A percentile compares a stretch with the other conserved stretches of the same genome.
These are phyloP conservation scores for Hippopotamyrus pictus DNA, from an alignment of 2,797 vertebrate genomes.

Conservation along the genomic window DNA sequence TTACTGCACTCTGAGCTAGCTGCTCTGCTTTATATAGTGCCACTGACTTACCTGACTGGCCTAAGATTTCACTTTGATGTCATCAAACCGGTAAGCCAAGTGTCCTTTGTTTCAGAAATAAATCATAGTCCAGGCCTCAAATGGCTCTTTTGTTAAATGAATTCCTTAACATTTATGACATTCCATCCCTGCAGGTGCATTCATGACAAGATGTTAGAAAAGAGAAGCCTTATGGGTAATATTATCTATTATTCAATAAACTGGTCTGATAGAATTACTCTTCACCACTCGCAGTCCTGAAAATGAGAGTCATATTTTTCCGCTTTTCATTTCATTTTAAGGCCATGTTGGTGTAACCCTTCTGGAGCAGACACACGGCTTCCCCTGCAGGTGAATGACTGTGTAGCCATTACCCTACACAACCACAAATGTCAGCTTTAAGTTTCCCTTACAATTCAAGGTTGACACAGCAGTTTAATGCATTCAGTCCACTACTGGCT, in stretches of 20 bases:
- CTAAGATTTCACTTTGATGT: neutral
- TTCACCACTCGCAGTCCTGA: neutral
- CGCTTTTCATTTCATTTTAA: neutral
- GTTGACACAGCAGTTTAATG: neutral
- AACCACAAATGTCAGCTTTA: neutral
- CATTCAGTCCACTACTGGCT: neutral
- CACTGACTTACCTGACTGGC: neutral
- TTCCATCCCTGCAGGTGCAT: neutral
- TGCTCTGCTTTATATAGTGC: neutral
- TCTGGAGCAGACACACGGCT: neutral
- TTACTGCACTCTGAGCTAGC: neutral
- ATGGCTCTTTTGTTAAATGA: neutral
- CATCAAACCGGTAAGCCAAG: constrained; percentile 3
- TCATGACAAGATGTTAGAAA: neutral
- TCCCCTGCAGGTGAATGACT: neutral
- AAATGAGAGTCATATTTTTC: neutral
- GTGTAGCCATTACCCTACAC: neutral
- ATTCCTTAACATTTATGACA: neutral
- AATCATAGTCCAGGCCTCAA: neutral
- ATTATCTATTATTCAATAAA: neutral
- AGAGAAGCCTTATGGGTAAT: neutral
- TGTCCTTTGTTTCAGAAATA: neutral
- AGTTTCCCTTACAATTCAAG: neutral
- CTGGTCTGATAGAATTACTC: neutral
- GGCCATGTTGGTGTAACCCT: neutral